Evolutionary conservation across 2,888 invertebrate genomes (phyloP).

Genomic region (Diplazon laetatorius): DNA sequence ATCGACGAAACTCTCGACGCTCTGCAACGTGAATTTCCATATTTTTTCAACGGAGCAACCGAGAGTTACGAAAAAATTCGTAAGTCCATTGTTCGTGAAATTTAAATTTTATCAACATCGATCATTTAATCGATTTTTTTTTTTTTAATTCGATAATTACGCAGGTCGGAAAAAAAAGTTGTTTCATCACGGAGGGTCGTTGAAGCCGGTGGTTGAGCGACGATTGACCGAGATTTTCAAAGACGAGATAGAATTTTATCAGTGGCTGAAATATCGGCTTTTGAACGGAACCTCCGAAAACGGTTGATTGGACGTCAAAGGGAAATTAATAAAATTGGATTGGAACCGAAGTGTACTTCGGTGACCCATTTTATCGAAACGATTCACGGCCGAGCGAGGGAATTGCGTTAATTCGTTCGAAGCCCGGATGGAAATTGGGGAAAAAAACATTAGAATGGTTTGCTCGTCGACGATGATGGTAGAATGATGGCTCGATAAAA

Average conservation of each 20-base stretch:
- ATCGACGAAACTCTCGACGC: constrained; percentile 84
- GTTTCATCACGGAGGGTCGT: constrained; percentile 4
- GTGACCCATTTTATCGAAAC: neutral
- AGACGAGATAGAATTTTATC: constrained; percentile 85
- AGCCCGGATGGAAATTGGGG: constrained; percentile 3
- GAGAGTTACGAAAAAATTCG: constrained; percentile 83
- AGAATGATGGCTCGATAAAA: constrained; percentile 4
- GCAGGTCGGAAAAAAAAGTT: constrained; percentile 81
- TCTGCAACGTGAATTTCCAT: constrained; percentile 84
- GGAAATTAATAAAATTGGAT: constrained; percentile 13
- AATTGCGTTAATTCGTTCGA: constrained; percentile 5
- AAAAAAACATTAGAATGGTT: neutral
- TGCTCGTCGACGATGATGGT: neutral
- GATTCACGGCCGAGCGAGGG: neutral
- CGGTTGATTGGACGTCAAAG: constrained; percentile 63
- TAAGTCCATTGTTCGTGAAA: constrained; percentile 76
- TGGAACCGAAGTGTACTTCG: neutral
- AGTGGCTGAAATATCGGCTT: constrained; percentile 84
- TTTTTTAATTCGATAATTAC: constrained; percentile 57
- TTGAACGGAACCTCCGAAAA: constrained; percentile 74
- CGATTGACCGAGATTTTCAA: constrained; percentile 79
- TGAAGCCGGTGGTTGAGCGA: constrained; percentile 67
- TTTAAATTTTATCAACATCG: constrained; percentile 2
- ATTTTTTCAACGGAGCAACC: constrained; percentile 85
- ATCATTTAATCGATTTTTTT: too few relatives aligned